phyloP scores from a whole-genome alignment of 2,888 invertebrate species.

The Cheilosia grossa region DNA sequence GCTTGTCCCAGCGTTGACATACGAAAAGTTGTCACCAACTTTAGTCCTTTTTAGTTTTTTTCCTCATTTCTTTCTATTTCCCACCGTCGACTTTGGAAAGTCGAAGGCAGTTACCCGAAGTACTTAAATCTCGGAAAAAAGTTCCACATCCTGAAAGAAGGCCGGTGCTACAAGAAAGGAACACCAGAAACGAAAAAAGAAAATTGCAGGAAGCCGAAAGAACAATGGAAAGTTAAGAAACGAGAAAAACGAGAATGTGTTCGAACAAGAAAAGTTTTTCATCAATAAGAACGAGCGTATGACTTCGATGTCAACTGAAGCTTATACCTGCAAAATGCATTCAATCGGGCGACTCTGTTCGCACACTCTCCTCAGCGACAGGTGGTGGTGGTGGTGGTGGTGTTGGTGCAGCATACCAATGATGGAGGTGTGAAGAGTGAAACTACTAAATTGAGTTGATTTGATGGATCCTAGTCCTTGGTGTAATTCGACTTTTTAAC shows the following conservation, averaged over 20 bases:
- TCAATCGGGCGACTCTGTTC: not conserved
- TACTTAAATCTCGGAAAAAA: conserved; percentile 59
- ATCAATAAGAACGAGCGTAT: conserved; percentile 62
- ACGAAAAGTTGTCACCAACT: conserved; percentile 57
- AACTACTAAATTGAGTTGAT: conserved; percentile 63
- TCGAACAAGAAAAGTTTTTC: conserved; percentile 67
- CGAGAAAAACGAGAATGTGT: conserved; percentile 18
- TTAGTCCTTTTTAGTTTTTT: conserved; percentile 20
- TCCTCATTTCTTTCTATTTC: conserved; percentile 16
- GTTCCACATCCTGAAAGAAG: conserved; percentile 46
- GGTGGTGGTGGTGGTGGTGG: not conserved
- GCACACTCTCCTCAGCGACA: conserved; percentile 4
- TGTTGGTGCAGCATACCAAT: not conserved
- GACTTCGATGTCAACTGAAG: conserved; percentile 66
- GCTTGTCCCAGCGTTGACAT: conserved; percentile 13
- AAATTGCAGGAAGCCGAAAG: conserved; percentile 50
- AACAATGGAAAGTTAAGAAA: conserved; percentile 59
- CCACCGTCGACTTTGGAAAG: conserved; percentile 11
- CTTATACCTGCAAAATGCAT: conserved; percentile 45
- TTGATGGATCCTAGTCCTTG: conserved; percentile 62
- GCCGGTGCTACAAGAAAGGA: conserved; percentile 1
- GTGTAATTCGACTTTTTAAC: conserved; percentile 74
- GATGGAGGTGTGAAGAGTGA: conserved; percentile 3
- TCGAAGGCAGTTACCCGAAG: conserved; percentile 66
- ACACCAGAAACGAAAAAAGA: not conserved